phyloP scores from a whole-genome alignment of 2,888 invertebrate genomes.

The Drosophila percnosoma region DNA sequence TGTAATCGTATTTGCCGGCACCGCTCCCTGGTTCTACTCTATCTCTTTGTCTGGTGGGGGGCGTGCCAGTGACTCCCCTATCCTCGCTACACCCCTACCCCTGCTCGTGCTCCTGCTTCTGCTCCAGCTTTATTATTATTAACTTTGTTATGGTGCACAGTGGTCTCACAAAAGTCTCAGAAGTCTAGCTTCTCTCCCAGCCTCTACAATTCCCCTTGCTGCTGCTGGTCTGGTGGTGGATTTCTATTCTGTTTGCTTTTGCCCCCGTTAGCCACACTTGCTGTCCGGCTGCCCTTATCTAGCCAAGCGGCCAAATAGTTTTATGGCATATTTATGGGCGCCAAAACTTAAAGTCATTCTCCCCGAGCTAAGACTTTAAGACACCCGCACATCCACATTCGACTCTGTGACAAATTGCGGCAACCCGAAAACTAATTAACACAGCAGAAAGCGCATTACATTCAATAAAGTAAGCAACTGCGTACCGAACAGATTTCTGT shows the following conservation, averaged over 20 bases:
- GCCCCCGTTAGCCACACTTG: slow-evolving; percentile 60
- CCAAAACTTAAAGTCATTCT: slow-evolving; percentile 67
- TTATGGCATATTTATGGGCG: slow-evolving; percentile 78
- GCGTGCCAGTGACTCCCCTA: slow-evolving; percentile 48
- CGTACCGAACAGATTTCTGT: slow-evolving; percentile 16
- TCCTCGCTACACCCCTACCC: slow-evolving; percentile 10
- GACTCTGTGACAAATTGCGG: slow-evolving; percentile 67
- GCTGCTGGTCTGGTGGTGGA: slow-evolving; percentile 21
- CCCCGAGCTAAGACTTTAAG: slow-evolving; percentile 71
- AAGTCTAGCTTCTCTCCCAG: slow-evolving; percentile 46
- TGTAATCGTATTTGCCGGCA: slow-evolving; percentile 74
- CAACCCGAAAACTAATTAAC: slow-evolving; percentile 72
- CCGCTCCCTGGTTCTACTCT: slow-evolving; percentile 44
- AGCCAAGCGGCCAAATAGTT: slow-evolving; percentile 70
- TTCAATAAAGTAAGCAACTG: slow-evolving; percentile 26
- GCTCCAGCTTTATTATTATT: slow-evolving; percentile 71
- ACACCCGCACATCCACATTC: slow-evolving; percentile 47
- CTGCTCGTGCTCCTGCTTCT: slow-evolving; percentile 9
- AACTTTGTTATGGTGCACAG: slow-evolving; percentile 73
- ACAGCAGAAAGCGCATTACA: slow-evolving; percentile 47
- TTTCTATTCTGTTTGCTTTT: slow-evolving; percentile 34
- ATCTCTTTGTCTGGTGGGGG: slow-evolving; percentile 44
- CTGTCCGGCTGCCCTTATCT: slow-evolving; percentile 71
- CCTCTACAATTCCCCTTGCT: slow-evolving; percentile 22
- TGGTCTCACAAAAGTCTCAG: slow-evolving; percentile 50